These are phyloP conservation scores for Drosophila ananassae DNA, from an alignment of 1,140 invertebrate species.

Conservation along the genomic window DNA sequence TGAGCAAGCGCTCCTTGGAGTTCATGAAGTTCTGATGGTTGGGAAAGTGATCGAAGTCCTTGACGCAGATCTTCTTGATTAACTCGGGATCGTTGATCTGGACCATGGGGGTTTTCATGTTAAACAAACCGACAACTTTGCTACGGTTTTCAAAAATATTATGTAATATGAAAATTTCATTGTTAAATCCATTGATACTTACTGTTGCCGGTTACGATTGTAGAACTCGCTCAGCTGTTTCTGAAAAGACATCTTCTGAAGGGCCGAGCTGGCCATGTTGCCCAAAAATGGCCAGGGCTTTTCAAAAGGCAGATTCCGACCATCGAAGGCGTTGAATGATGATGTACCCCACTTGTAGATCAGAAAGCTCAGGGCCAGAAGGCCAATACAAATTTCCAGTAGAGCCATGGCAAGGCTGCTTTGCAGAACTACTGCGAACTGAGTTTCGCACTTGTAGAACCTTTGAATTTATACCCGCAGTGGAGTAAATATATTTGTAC, in stretches of 20 bases:
- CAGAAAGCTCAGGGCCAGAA: constrained; percentile 8
- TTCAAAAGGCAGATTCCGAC: constrained; percentile 68
- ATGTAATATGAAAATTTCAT: background rate
- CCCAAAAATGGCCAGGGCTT: constrained; percentile 78
- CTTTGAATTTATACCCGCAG: background rate
- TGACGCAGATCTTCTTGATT: constrained; percentile 86
- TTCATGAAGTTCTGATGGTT: constrained; percentile 85
- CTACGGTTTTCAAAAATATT: constrained; percentile 49
- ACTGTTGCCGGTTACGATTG: constrained; percentile 51
- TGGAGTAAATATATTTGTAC: background rate
- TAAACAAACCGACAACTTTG: constrained; percentile 85
- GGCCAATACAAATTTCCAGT: constrained; percentile 12
- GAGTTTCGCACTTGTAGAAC: background rate
- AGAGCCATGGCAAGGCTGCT: background rate
- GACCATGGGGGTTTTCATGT: constrained; percentile 85
- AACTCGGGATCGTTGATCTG: constrained; percentile 87
- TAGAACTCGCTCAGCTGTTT: constrained; percentile 52
- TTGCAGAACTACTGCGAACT: background rate
- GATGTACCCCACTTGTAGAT: constrained; percentile 52
- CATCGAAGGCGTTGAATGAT: constrained; percentile 68
- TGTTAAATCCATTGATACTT: constrained; percentile 10
- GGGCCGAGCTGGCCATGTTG: constrained; percentile 62
- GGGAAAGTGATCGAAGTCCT: constrained; percentile 88
- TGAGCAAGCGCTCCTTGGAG: constrained; percentile 85
- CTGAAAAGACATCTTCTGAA: constrained; percentile 56